A percentile compares a stretch with the other conserved stretches of the same genome.
Evolutionary conservation across 1,140 invertebrate genomes (phyloP).

Genomic region (Leptopilina clavipes): DNA sequence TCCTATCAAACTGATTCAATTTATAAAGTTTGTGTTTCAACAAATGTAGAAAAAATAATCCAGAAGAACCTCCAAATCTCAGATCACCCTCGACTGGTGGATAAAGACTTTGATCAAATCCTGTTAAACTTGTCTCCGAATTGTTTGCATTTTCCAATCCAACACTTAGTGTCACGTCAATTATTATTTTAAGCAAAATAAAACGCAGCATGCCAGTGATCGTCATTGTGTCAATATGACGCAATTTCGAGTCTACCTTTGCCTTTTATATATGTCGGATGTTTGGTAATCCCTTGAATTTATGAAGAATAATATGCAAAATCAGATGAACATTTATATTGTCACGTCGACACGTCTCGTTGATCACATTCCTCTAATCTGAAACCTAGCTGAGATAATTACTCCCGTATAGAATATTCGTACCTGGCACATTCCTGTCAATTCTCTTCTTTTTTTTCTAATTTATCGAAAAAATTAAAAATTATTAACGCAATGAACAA

Average conservation of each 20-base stretch:
- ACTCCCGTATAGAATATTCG: background rate
- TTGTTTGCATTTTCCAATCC: background rate
- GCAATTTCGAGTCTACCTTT: background rate
- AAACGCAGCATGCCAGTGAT: background rate
- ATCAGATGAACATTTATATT: background rate
- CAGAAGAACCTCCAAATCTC: constrained; percentile 21
- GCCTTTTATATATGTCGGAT: constrained; percentile 17
- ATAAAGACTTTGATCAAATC: background rate
- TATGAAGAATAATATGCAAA: background rate
- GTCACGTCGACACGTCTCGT: constrained; percentile 25
- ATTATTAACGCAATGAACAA: too few relatives aligned
- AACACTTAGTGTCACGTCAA: background rate
- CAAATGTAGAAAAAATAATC: constrained; percentile 56
- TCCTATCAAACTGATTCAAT: constrained; percentile 52
- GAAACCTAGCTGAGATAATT: constrained; percentile 8
- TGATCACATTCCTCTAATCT: constrained; percentile 25
- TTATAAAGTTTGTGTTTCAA: constrained; percentile 61
- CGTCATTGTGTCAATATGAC: background rate
- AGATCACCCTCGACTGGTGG: background rate
- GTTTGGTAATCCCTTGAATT: constrained; percentile 15
- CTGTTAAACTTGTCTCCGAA: background rate
- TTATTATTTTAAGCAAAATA: background rate
- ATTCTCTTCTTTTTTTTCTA: background rate
- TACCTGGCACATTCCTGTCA: background rate
- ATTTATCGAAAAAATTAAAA: too few relatives aligned